Conservation (phyloP, 2,888 invertebrate genomes). For the Molorchus minor region DNA sequence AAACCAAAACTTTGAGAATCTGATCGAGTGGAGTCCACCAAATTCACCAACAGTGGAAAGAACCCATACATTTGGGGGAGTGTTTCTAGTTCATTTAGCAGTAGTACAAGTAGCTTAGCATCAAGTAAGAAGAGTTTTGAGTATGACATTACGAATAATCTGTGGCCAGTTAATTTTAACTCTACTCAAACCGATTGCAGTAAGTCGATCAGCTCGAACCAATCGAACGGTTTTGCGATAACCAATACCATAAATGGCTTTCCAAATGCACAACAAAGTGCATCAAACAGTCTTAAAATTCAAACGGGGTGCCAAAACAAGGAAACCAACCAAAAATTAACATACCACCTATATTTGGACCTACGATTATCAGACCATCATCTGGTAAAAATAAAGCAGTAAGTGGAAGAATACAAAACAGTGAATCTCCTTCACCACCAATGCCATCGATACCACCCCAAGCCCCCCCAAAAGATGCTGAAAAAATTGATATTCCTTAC, state of each 20-base stretch:
- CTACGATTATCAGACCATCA: slow-evolving; percentile 80
- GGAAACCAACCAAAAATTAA: slow-evolving; percentile 32
- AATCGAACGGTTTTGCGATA: too few species aligned
- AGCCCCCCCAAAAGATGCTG: slow-evolving; percentile 70
- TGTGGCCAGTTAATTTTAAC: slow-evolving; percentile 50
- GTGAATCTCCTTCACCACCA: slow-evolving; percentile 61
- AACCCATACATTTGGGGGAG: slow-evolving; percentile 56
- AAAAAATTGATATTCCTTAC: slow-evolving; percentile 67
- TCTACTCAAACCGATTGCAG: not conserved
- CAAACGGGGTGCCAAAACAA: not conserved
- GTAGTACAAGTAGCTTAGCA: slow-evolving; percentile 65
- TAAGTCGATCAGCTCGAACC: too few species aligned
- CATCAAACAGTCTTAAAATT: not conserved
- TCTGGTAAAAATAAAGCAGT: slow-evolving; percentile 45
- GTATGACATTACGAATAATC: slow-evolving; percentile 65
- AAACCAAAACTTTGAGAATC: slow-evolving; percentile 56
- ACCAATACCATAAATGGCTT: slow-evolving; percentile 7
- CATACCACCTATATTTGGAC: slow-evolving; percentile 59
- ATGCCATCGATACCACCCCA: slow-evolving; percentile 85
- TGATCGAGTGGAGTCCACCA: slow-evolving; percentile 66
- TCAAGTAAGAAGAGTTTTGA: slow-evolving; percentile 87
- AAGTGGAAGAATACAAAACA: slow-evolving; percentile 65
- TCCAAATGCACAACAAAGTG: slow-evolving; percentile 8
- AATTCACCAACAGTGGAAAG: slow-evolving; percentile 58
- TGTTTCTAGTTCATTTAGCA: slow-evolving; percentile 60